These are phyloP conservation scores for Melierax canorus DNA, from an alignment of 2,113 vertebrate genomes.

Conservation along the genomic window DNA sequence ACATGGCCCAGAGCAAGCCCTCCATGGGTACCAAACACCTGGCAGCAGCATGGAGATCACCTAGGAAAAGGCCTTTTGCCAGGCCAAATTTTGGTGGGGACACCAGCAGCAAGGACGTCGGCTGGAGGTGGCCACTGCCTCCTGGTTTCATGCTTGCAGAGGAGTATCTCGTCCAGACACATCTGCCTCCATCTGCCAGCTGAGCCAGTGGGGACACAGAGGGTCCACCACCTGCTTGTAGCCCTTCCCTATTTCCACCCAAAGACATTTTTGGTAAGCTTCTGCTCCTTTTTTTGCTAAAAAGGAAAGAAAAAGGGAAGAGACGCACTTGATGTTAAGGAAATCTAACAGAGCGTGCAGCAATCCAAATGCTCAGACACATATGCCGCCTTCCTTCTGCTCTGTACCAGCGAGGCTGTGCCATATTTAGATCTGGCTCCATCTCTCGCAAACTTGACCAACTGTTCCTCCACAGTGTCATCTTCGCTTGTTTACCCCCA, in stretches of 20 bases:
- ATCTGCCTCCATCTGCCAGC: not conserved
- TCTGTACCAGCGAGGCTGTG: not conserved
- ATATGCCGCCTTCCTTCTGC: constrained; percentile 51
- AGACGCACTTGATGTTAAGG: not conserved
- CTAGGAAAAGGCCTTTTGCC: not conserved
- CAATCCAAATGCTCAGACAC: constrained; percentile 48
- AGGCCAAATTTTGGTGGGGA: not conserved
- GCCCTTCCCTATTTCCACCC: not conserved
- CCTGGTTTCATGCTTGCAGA: not conserved
- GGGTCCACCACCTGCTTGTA: not conserved
- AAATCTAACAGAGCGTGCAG: constrained; percentile 31
- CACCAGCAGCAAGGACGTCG: not conserved
- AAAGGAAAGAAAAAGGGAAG: constrained; percentile 32
- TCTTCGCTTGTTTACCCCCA: constrained; percentile 27
- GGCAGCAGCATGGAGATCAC: not conserved
- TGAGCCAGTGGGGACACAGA: not conserved
- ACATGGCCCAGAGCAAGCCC: fast-evolving
- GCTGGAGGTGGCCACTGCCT: not conserved
- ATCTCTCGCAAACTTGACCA: constrained; percentile 42
- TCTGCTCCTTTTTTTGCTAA: not conserved
- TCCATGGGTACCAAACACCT: not conserved
- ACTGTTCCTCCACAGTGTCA: constrained; percentile 38
- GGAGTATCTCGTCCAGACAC: not conserved
- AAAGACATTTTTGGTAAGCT: not conserved
- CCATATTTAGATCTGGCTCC: constrained; percentile 50